Percentiles rank a stretch among this genome's conserved stretches.
Conservation (phyloP, 2,113 vertebrate genomes). For the Scomber japonicus region DNA sequence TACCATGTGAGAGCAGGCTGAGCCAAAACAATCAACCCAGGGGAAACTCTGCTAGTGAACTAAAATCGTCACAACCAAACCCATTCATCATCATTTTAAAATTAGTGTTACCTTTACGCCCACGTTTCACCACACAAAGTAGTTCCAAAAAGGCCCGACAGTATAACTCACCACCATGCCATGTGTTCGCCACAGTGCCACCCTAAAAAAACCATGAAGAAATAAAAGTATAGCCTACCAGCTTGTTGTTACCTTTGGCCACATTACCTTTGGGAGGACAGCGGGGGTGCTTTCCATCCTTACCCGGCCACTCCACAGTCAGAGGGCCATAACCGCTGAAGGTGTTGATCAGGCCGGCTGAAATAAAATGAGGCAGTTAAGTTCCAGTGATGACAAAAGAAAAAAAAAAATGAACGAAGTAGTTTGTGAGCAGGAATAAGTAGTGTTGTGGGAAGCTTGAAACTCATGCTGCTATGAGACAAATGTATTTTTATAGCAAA, state of each 20-base stretch:
- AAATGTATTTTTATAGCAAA: too few relatives aligned
- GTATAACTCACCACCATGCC: slow-evolving; percentile 49
- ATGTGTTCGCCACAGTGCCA: slow-evolving; percentile 75
- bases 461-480: too few relatives aligned
- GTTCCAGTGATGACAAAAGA: too few relatives aligned
- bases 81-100: too few relatives aligned
- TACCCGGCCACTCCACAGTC: slow-evolving; percentile 99
- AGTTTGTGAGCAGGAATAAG: background rate
- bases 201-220: slow-evolving; percentile 55
- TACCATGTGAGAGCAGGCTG: too few relatives aligned
- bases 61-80: background rate
- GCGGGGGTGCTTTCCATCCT: slow-evolving; percentile 99
- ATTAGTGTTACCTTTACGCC: background rate
- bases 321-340: slow-evolving; percentile 97
- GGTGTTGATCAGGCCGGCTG: slow-evolving; percentile 96
- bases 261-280: slow-evolving; percentile 99
- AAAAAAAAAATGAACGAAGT: too few relatives aligned
- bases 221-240: slow-evolving; percentile 88
- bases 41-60: too few relatives aligned
- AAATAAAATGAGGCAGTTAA: background rate
- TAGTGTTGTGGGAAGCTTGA: too few relatives aligned
- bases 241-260: slow-evolving; percentile 95
- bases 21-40: too few relatives aligned
- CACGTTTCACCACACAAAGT: background rate
- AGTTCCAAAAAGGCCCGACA: background rate